phyloP scores from a whole-genome alignment of 1,140 invertebrate genomes.

The Lasioglossum albipes region DNA sequence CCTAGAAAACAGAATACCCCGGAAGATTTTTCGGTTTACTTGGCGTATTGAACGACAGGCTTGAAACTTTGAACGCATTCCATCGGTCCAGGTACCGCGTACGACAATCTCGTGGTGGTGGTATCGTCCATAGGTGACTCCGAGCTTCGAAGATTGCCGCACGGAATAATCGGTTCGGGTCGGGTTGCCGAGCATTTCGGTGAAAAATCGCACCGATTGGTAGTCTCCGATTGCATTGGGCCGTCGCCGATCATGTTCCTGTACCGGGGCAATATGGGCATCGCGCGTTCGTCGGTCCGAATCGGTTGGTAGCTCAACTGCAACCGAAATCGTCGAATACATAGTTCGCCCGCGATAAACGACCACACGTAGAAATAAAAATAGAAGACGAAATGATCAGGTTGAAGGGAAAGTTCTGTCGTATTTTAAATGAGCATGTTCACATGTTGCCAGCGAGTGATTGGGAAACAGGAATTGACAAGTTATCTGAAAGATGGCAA shows the following conservation, averaged over 20 bases:
- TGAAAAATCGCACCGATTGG: constrained; percentile 85
- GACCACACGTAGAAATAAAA: neutral
- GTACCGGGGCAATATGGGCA: constrained; percentile 64
- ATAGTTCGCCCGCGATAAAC: too few species aligned
- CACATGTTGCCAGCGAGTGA: too few species aligned
- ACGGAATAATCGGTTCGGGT: constrained; percentile 71
- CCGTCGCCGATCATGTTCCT: constrained; percentile 78
- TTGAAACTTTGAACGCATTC: constrained; percentile 65
- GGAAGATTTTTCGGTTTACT: constrained; percentile 44
- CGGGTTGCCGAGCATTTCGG: constrained; percentile 80
- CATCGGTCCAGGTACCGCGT: constrained; percentile 58
- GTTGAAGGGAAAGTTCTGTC: too few species aligned
- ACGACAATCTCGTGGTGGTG: constrained; percentile 71
- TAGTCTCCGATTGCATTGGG: constrained; percentile 86
- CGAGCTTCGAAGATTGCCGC: constrained; percentile 74
- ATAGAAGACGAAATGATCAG: too few species aligned
- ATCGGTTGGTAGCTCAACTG: constrained; percentile 74
- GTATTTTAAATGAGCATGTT: too few species aligned
- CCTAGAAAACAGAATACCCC: too few species aligned
- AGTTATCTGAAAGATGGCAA: too few species aligned
- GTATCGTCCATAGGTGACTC: constrained; percentile 71
- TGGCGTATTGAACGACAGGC: constrained; percentile 66
- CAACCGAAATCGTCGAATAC: neutral
- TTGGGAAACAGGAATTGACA: too few species aligned
- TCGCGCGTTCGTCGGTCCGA: constrained; percentile 59